Evolutionary conservation across 2,888 invertebrate genomes (phyloP).

Genomic region (Brenthis daphne): DNA sequence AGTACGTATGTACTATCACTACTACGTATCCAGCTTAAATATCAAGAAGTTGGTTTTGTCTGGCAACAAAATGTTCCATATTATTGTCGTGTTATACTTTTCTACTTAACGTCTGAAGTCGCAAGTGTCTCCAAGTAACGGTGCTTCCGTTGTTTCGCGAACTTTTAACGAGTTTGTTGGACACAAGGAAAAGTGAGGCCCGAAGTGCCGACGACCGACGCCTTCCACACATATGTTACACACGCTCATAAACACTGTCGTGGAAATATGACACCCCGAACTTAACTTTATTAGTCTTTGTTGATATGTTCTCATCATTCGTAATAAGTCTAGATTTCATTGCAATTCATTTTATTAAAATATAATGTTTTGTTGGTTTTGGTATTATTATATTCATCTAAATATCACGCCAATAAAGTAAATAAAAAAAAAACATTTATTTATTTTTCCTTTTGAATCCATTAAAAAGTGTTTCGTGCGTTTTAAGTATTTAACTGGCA

Average conservation of each 20-base stretch:
- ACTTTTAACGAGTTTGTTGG: slow-evolving; percentile 82
- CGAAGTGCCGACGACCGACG: slow-evolving; percentile 54
- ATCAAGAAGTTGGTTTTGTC: slow-evolving; percentile 59
- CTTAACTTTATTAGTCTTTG: slow-evolving; percentile 28
- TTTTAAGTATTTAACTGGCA: slow-evolving; percentile 25
- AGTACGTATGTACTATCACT: slow-evolving; percentile 17
- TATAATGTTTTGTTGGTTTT: too few species aligned
- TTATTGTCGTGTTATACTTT: slow-evolving; percentile 76
- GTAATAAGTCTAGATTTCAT: not conserved
- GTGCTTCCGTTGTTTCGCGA: slow-evolving; percentile 74
- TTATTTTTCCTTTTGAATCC: slow-evolving; percentile 19
- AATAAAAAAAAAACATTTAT: slow-evolving; percentile 2
- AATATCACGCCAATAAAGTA: not conserved
- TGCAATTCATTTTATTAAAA: slow-evolving; percentile 5
- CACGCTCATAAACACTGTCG: slow-evolving; percentile 45
- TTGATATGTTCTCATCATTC: slow-evolving; percentile 2
- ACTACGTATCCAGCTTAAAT: slow-evolving; percentile 59
- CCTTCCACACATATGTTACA: slow-evolving; percentile 58
- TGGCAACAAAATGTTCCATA: slow-evolving; percentile 69
- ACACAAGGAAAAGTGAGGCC: slow-evolving; percentile 59
- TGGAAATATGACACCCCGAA: slow-evolving; percentile 43
- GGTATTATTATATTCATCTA: too few species aligned
- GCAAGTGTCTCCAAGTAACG: slow-evolving; percentile 74
- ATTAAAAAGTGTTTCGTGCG: slow-evolving; percentile 23
- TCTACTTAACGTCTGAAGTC: slow-evolving; percentile 74